Evolutionary conservation across 2,797 vertebrate genomes (phyloP).

Genomic region (Anguilla megastoma): DNA sequence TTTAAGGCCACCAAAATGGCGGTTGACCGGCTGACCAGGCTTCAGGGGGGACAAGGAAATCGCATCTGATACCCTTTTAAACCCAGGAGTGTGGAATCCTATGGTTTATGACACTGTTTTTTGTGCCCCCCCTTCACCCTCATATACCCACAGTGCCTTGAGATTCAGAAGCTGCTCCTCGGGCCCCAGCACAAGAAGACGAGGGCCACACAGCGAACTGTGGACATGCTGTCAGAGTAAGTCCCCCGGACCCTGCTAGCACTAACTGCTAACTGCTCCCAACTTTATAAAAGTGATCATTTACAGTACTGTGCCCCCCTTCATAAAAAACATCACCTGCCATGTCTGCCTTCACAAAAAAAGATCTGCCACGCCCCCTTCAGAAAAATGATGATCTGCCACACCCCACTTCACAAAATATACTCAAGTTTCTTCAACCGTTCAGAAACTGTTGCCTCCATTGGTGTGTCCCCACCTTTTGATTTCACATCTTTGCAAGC

Average conservation of each 20-base stretch:
- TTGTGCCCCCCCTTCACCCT: not conserved
- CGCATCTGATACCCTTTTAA: not conserved
- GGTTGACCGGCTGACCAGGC: not conserved
- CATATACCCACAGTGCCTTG: conserved; percentile 63
- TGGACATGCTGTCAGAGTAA: conserved; percentile 73
- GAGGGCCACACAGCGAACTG: conserved; percentile 65
- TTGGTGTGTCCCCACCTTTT: not conserved
- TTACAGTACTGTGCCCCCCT: not conserved
- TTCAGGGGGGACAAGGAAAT: not conserved
- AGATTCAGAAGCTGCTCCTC: conserved; percentile 68
- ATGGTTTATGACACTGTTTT: not conserved
- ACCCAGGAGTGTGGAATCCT: not conserved
- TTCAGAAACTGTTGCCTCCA: not conserved
- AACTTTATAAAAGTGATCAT: not conserved
- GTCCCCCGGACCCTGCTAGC: conserved; percentile 22
- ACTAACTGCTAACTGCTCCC: not conserved
- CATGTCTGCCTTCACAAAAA: not conserved
- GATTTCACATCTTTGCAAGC: not conserved
- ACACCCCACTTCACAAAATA: not conserved
- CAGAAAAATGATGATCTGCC: not conserved
- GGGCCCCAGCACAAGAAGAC: conserved; percentile 71
- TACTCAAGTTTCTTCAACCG: not conserved
- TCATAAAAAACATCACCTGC: not conserved
- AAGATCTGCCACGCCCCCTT: not conserved
- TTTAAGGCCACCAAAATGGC: not conserved